These are phyloP conservation scores for Branchellion lobata DNA, from an alignment of 2,888 invertebrate species.

Conservation along the genomic window DNA sequence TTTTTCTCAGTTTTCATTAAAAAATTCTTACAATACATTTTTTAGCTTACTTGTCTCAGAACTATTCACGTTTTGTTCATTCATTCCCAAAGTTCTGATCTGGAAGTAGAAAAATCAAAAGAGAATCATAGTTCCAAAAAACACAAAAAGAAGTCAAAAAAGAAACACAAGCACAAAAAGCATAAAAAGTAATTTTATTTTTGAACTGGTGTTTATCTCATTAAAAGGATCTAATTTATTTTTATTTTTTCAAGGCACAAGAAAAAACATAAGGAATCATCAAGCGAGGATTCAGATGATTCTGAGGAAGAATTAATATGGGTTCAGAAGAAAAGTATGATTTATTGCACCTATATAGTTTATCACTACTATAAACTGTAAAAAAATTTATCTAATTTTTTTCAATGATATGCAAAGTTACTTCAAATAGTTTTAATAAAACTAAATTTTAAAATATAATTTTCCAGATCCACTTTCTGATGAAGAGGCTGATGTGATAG, in stretches of 20 bases:
- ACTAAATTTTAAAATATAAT: no score
- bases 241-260: background rate
- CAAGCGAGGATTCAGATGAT: background rate
- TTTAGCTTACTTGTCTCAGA: no score
- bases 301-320: conserved; percentile 33
- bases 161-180: background rate
- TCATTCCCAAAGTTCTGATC: conserved; percentile 2
- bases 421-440: no score
- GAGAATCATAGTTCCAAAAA: background rate
- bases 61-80: no score
- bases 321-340: conserved; percentile 42
- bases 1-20: background rate
- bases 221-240: background rate
- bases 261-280: background rate
- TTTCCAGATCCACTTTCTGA: conserved; percentile 19
- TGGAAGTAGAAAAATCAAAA: background rate
- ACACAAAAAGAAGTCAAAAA: background rate
- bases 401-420: no score
- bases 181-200: background rate
- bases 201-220: no score
- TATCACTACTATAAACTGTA: no score
- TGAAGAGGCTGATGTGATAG: conserved; percentile 51
- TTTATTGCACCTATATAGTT: no score
- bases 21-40: background rate
- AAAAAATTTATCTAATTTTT: no score